Evolutionary conservation across 2,888 invertebrate genomes (phyloP), one percentile per base, ranked within the genome.

Genomic region (Apodemia duryi): DNA sequence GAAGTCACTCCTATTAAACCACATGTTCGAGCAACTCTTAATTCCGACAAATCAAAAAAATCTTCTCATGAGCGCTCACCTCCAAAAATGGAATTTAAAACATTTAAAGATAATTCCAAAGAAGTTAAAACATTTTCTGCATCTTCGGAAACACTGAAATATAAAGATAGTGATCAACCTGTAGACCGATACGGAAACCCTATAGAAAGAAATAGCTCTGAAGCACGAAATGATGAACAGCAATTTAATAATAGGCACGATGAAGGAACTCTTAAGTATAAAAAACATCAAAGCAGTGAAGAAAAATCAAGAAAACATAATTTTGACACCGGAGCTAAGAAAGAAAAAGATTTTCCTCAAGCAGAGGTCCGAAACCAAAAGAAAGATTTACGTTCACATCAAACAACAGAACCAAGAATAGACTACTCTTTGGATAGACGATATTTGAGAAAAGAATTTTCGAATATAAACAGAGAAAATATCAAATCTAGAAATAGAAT

Each of bases 81-180:
- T 35, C 82, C 88, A 10, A 90, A 91, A 78, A 89, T 91, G 90
- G 91, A 92, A 73, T 92, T 92, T 52, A 92, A 92, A 80, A 92
- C 92, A 2, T 92, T 92, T 66, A 92, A 92, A 78, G 92, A 92
- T 66, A 89, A 78, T 68, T 86, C 91, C 52, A 91, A 92, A 74
- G 92, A 92, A 77, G 80, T 92, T 2, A 90, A 92, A 80, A 83
- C 88, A 61, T 92, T 91, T 73, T 91, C 92, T 61, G 92, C 91
- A 35, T 92, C 92, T 65, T 92, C 92, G 57, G 92, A 92, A 78
- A 92, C 91, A 4, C 75, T 92, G 32, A 92, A 91, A 70, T 91
- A 91, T 75, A 91, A 91, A 82, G 91, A 91, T 63, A 85, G 84
- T 68, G 89, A 90, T 64, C 85, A 80, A 66, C 77, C 78, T 28